Evolutionary conservation across 2,113 vertebrate species (phyloP).

Genomic region (Bothrops jararaca): DNA sequence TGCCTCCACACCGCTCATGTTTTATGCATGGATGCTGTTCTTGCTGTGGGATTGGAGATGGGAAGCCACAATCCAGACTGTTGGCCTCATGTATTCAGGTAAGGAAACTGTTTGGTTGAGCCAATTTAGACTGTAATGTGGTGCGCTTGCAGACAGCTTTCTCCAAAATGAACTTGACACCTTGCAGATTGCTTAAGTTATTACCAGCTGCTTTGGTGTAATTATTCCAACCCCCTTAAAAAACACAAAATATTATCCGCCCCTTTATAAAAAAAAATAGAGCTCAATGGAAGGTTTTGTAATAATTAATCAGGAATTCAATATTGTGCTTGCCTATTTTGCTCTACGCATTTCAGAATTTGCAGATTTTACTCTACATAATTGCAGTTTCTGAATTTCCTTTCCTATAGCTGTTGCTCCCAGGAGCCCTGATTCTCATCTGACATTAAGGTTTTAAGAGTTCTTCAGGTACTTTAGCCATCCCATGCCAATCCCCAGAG

Average conservation of each 20-base stretch:
- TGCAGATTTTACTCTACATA: not conserved
- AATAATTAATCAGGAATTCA: not conserved
- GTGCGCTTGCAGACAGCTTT: not conserved
- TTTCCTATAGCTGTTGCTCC: not conserved
- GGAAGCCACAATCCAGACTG: slow-evolving; percentile 90
- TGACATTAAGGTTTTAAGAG: not conserved
- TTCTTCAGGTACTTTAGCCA: not conserved
- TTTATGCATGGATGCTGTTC: slow-evolving; percentile 91
- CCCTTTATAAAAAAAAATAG: not conserved
- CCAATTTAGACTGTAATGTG: not conserved
- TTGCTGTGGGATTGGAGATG: slow-evolving; percentile 88
- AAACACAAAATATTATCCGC: not conserved
- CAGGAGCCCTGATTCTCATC: not conserved
- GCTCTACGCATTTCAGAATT: not conserved
- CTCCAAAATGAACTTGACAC: not conserved
- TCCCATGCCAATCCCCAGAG: not conserved
- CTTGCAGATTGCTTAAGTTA: not conserved
- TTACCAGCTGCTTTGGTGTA: not conserved
- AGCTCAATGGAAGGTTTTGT: not conserved
- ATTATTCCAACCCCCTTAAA: not conserved
- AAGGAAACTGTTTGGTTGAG: not conserved
- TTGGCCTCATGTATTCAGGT: slow-evolving; percentile 91
- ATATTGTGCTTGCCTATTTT: not conserved
- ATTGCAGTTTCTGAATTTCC: not conserved
- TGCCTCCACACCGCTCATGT: slow-evolving; percentile 86